Evolutionary conservation across 2,797 vertebrate genomes (phyloP), one percentile per base, ranked within the genome.

Genomic region (Anomalospiza imberbis): DNA sequence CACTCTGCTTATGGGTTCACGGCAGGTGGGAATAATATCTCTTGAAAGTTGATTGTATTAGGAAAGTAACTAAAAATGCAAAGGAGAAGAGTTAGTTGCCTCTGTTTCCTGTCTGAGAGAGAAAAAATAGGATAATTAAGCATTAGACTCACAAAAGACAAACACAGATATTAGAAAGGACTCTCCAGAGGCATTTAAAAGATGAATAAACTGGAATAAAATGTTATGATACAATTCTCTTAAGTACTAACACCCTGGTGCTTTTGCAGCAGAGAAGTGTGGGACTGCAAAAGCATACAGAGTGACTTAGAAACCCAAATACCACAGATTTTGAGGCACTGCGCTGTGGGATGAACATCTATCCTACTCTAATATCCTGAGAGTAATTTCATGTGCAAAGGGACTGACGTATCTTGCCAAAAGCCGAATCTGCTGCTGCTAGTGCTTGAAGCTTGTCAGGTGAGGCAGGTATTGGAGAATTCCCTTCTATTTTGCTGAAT

Each of bases 401-500:
- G 32, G 32, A 74, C 48, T n/a, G 57, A n/a, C 0, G 16, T 93
- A 81, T 71, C 87, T 96, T 92, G 70, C 61, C 87, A 87, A 85
- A 74, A 48, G 53, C 72, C 76, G 85, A 85, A 22, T 83, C 44
- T 54, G 88, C 31, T 94, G 94, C 92, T 95, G 95, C 88, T 71
- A 96, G 57, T 65, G 72, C 89, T 90, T 95, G 75, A 85, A 97
- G 94, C 68, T 96, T 95, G 57, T 85, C 79, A 63, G 85, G 80
- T 66, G 93, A 96, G 50, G 88, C 48, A 76, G 66, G 87, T 78
- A 75, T 92, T 66, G 96, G 88, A 91, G 94, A 96, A 92, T 93
- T 88, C 36, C 79, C 70, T 83, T 93, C 50, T 63, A 87, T 93
- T 95, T 96, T 97, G 62, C 85, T 96, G 62, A 97, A 97, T 60